A percentile compares a stretch with the other conserved stretches of the same genome.
Conservation (phyloP, 2,888 invertebrate genomes). For the Megamerina dolium region DNA sequence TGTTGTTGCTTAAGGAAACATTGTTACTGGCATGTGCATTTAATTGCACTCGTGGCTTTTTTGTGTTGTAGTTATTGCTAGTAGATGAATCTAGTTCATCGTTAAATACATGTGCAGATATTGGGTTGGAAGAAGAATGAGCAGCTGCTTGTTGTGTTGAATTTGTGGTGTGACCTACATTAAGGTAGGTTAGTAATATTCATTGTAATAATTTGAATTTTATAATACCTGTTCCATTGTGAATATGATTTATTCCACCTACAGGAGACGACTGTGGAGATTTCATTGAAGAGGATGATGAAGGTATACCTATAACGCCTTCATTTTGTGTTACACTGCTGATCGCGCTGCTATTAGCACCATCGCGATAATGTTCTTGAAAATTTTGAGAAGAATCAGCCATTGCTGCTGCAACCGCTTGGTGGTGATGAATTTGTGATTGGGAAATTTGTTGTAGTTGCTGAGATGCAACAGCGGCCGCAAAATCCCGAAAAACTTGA, state of each 20-base stretch:
- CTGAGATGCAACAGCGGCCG: slow-evolving; percentile 43
- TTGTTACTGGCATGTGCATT: slow-evolving; percentile 11
- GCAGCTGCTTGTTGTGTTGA: slow-evolving; percentile 17
- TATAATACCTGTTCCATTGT: slow-evolving; percentile 16
- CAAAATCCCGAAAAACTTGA: slow-evolving; percentile 44
- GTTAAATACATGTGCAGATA: slow-evolving; percentile 16
- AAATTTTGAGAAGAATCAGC: slow-evolving; percentile 36
- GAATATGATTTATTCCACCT: slow-evolving; percentile 21
- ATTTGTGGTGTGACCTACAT: slow-evolving; percentile 15
- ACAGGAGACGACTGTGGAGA: slow-evolving; percentile 44
- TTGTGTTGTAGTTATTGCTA: slow-evolving; percentile 34
- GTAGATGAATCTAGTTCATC: slow-evolving; percentile 34
- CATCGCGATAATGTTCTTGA: slow-evolving; percentile 35
- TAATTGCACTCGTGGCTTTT: slow-evolving; percentile 42
- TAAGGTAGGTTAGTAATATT: background rate
- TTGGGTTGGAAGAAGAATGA: slow-evolving; percentile 30
- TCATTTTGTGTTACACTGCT: slow-evolving; percentile 23
- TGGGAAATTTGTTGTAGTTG: slow-evolving; percentile 41
- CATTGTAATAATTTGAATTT: background rate
- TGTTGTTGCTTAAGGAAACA: slow-evolving; percentile 21
- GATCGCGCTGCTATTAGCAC: slow-evolving; percentile 10
- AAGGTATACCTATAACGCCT: slow-evolving; percentile 29
- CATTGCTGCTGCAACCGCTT: slow-evolving; percentile 31
- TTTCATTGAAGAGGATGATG: slow-evolving; percentile 48
- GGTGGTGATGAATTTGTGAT: slow-evolving; percentile 31